Conservation (phyloP, 1,140 invertebrate genomes). For the Conopomorpha cramerella region DNA sequence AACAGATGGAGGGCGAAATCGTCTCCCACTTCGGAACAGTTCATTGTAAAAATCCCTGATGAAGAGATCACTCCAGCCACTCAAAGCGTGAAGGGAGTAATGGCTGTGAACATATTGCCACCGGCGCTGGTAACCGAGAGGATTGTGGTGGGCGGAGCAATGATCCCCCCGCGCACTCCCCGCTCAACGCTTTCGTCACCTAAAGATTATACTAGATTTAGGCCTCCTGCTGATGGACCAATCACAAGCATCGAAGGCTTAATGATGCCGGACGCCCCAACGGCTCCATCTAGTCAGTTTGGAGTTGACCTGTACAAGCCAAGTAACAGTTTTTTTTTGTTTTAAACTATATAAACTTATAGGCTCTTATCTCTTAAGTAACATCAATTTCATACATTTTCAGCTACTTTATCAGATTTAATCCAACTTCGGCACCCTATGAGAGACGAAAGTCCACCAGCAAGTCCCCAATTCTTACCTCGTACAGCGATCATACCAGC, state of each 20-base stretch:
- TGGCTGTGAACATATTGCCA: constrained; percentile 35
- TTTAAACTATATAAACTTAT: too few relatives aligned
- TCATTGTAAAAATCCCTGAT: too few relatives aligned
- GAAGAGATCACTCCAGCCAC: too few relatives aligned
- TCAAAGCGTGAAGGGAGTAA: constrained; percentile 15
- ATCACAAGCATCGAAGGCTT: too few relatives aligned
- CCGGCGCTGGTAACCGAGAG: constrained; percentile 19
- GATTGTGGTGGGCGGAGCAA: constrained; percentile 31
- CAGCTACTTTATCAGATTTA: constrained; percentile 12
- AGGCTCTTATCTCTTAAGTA: too few relatives aligned
- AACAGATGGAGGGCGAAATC: too few relatives aligned
- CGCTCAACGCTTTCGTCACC: constrained; percentile 4
- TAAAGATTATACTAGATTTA: constrained; percentile 29
- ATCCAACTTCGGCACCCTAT: constrained; percentile 11
- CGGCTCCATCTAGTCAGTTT: too few relatives aligned
- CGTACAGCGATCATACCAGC: constrained; percentile 13
- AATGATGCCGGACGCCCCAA: too few relatives aligned
- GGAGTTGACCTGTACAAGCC: too few relatives aligned
- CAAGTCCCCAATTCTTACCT: constrained; percentile 23
- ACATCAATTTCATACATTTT: constrained; percentile 6
- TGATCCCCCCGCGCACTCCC: constrained; percentile 14
- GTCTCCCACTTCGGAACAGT: too few relatives aligned
- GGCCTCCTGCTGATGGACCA: constrained; percentile 19
- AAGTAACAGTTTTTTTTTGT: too few relatives aligned
- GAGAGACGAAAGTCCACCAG: constrained; percentile 34